These are phyloP conservation scores for Crocidura indochinensis DNA, from an alignment of 2,797 vertebrate species.

Conservation along the genomic window DNA sequence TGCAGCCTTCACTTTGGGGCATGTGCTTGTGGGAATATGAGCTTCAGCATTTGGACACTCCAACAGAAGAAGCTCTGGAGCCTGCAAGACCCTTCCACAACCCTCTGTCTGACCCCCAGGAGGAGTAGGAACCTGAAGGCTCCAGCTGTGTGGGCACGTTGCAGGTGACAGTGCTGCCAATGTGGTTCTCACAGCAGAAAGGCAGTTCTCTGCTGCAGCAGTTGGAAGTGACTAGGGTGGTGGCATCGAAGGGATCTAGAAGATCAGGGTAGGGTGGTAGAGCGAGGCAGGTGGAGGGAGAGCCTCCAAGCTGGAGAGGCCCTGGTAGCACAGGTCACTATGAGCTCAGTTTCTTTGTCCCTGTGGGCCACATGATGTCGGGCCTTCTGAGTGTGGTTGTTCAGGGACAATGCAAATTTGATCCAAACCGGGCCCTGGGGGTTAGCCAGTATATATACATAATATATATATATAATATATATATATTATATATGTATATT, in stretches of 20 bases:
- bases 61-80: no score
- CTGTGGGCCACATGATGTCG: neutral
- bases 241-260: neutral
- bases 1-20: no score
- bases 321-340: neutral
- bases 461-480: no score
- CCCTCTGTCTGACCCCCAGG: no score
- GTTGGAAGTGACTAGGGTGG: neutral
- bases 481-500: no score
- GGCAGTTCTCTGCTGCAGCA: neutral
- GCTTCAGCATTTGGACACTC: no score
- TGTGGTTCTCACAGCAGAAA: conserved; percentile 66
- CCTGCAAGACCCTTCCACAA: conserved; percentile 55
- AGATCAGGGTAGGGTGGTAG: neutral
- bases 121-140: conserved; percentile 73
- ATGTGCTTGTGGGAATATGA: no score
- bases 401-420: conserved; percentile 51
- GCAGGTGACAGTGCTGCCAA: neutral
- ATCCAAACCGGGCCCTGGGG: conserved; percentile 66
- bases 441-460: conserved; percentile 77
- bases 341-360: neutral
- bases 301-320: neutral
- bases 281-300: no score
- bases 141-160: conserved; percentile 34
- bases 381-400: neutral